These are phyloP conservation scores for Paguma larvata DNA, from an alignment of 2,797 vertebrate genomes.

Conservation along the genomic window DNA sequence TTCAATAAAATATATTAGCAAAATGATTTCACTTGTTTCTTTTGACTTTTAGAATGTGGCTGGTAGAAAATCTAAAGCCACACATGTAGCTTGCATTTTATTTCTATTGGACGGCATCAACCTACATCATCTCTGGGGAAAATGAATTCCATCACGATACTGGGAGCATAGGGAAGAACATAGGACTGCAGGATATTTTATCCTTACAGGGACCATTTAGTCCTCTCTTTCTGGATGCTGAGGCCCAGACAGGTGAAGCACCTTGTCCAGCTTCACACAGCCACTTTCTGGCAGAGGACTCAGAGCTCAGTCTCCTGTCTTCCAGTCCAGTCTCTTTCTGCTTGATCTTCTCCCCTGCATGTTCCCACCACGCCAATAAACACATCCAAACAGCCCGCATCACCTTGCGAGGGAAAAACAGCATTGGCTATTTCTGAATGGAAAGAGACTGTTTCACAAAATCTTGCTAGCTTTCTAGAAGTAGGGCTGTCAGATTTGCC, in stretches of 20 bases:
- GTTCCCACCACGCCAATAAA: not conserved
- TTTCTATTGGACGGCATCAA: not conserved
- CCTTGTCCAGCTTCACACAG: not conserved
- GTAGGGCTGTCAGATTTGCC: not conserved
- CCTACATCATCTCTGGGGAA: not conserved
- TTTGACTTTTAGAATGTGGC: slow-evolving; percentile 42
- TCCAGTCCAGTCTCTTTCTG: not conserved
- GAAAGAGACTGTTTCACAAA: slow-evolving; percentile 70
- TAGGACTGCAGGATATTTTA: not conserved
- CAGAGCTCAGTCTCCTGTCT: not conserved
- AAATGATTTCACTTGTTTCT: slow-evolving; percentile 16
- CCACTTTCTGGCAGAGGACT: not conserved
- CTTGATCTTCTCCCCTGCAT: not conserved
- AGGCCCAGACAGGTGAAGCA: not conserved
- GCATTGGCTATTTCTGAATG: slow-evolving; percentile 52
- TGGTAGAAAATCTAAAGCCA: slow-evolving; percentile 43
- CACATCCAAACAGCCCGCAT: not conserved
- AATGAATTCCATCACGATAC: slow-evolving; percentile 52
- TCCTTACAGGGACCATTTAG: not conserved
- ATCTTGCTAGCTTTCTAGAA: slow-evolving; percentile 68
- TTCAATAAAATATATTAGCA: slow-evolving; percentile 29
- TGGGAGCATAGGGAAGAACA: not conserved
- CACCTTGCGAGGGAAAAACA: slow-evolving; percentile 59
- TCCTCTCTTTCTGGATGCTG: not conserved
- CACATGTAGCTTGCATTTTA: not conserved